These are phyloP conservation scores for Bettongia penicillata DNA, from an alignment of 2,113 vertebrate genomes.

Conservation along the genomic window DNA sequence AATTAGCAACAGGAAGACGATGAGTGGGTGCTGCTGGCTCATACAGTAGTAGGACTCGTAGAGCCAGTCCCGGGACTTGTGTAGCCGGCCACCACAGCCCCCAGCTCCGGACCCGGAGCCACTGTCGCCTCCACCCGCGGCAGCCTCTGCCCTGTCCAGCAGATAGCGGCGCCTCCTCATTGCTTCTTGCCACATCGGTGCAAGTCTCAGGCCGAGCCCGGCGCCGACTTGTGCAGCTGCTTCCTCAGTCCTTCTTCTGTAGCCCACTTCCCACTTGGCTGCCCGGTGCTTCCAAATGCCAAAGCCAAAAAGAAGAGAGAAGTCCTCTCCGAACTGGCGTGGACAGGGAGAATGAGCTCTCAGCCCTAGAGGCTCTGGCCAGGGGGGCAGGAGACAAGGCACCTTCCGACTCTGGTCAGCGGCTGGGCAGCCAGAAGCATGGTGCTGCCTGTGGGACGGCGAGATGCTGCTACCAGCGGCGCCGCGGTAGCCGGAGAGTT, in stretches of 20 bases:
- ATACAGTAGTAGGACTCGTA: conserved; percentile 98
- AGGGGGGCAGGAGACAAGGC: conserved; percentile 58
- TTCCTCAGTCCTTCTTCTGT: background rate
- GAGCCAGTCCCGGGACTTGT: conserved; percentile 94
- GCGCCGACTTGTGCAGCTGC: background rate
- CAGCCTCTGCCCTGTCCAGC: conserved; percentile 85
- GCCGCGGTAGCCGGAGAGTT: background rate
- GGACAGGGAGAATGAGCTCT: background rate
- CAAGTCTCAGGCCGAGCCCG: conserved; percentile 55
- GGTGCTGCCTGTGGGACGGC: conserved; percentile 17
- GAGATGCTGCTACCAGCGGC: conserved; percentile 27
- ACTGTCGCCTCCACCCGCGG: conserved; percentile 55
- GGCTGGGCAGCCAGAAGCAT: conserved; percentile 35
- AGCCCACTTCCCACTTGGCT: background rate
- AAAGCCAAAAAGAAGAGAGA: background rate
- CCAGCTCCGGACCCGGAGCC: conserved; percentile 75
- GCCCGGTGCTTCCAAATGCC: background rate
- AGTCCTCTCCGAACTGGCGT: background rate
- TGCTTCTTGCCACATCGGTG: conserved; percentile 91
- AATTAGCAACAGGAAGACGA: conserved; percentile 97
- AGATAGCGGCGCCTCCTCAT: conserved; percentile 92
- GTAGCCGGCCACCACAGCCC: conserved; percentile 80
- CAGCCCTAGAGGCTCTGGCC: conserved; percentile 60
- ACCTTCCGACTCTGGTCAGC: conserved; percentile 50
- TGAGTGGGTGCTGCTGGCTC: conserved; percentile 99